Percentiles rank a stretch among this genome's conserved stretches.
These are phyloP conservation scores for Elachura formosa DNA, from an alignment of 2,113 vertebrate species.

Conservation along the genomic window DNA sequence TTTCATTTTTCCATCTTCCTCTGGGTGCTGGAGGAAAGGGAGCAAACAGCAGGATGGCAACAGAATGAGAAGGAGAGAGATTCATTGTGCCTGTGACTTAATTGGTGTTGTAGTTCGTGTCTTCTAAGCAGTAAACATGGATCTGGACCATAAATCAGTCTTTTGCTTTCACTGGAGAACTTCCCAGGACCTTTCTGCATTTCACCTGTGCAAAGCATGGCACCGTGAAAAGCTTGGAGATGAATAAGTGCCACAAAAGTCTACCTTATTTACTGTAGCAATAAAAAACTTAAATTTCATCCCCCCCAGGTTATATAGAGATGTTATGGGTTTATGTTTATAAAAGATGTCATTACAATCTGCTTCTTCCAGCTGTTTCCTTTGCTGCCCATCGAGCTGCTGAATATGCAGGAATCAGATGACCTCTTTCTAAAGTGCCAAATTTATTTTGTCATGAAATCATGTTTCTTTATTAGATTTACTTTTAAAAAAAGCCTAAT, in stretches of 20 bases:
- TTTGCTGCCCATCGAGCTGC: neutral
- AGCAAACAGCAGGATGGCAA: neutral
- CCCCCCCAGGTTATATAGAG: neutral
- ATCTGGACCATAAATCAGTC: neutral
- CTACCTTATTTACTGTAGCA: neutral
- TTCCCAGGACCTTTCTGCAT: neutral
- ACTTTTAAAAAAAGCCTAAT: neutral
- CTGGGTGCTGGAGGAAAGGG: neutral
- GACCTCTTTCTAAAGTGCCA: neutral
- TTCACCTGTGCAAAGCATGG: neutral
- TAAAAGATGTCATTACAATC: neutral
- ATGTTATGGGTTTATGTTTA: neutral
- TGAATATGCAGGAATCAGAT: neutral
- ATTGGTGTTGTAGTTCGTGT: neutral
- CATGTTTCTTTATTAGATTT: neutral
- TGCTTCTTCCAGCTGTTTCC: neutral
- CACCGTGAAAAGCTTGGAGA: neutral
- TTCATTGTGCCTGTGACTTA: neutral
- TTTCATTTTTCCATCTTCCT: neutral
- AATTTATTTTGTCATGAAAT: neutral
- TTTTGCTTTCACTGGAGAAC: neutral
- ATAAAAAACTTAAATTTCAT: neutral
- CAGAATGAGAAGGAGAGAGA: neutral
- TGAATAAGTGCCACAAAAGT: neutral
- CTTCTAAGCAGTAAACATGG: neutral